Evolutionary conservation across 2,113 vertebrate genomes (phyloP), one percentile per base, ranked within the genome.

Genomic region (Cyrtonyx montezumae): DNA sequence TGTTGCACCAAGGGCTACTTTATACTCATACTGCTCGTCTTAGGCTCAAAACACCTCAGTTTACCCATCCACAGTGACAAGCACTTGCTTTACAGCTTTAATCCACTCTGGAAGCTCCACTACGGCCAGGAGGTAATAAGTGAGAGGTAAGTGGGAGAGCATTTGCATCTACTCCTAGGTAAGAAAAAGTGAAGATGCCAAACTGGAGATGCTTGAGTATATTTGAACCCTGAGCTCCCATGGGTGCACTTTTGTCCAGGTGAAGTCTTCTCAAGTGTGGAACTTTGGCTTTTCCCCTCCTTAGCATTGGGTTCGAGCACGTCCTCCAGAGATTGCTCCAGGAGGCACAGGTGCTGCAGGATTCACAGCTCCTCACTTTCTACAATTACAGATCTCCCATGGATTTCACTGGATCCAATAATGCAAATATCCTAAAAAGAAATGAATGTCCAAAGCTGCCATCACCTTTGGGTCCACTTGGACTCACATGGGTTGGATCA

Each of bases 351-450:
- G 32, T 80, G 18, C 8, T 12, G 40, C 61, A 84, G 48, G 7
- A 51, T 23, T 20, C 36, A 42, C 20, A 2, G 0, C 51, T 85
- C 56, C 15, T 61, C 3, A 0, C 26, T 40, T 69, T 59, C 68
- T 80, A 37, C 66, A 74, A 49, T 51, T 40, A 49, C 34, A 89
- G 46, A 75, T 30, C 17, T 55, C n/a, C 61, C 37, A n/a, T 22
- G 46, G 49, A 18, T 56, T 75, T 91, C 7, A 32, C 36, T 34
- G 71, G 51, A 77, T 59, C 75, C 59, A 61, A 21, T 63, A 51
- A 89, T 78, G 23, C 23, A 92, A 91, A 87, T 65, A 87, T 65
- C 37, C 28, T 55, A 23, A 77, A 81, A 87, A 34, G 26, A 89
- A 91, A 81, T 58, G 13, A 80, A 40, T n/a, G 9, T 40, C 61